A percentile compares a stretch with the other conserved stretches of the same genome.
Conservation (phyloP, 2,113 vertebrate genomes). For the Cottus gobio region DNA sequence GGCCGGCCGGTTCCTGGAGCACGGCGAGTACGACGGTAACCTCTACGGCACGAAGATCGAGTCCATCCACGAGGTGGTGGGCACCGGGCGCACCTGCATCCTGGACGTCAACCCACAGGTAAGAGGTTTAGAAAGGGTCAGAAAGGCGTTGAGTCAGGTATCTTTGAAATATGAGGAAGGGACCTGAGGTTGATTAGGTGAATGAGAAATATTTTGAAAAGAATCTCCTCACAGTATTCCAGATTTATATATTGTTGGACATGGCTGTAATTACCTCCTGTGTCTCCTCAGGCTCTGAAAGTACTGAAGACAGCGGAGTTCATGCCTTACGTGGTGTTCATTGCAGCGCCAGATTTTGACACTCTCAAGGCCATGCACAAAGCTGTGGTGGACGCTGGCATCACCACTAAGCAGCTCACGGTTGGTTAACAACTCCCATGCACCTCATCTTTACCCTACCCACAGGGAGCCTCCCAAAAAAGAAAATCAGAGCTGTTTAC, state of each 20-base stretch:
- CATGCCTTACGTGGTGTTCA: constrained; percentile 98
- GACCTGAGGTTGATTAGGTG: not conserved
- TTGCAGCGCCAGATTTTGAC: constrained; percentile 94
- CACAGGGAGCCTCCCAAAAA: not conserved
- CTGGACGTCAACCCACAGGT: constrained; percentile 99
- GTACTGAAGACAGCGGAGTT: constrained; percentile 95
- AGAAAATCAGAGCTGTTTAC: too few relatives aligned
- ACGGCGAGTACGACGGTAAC: constrained; percentile 98
- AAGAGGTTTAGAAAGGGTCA: not conserved
- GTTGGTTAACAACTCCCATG: constrained; percentile 77
- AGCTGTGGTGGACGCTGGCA: constrained; percentile 95
- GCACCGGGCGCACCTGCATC: constrained; percentile 93
- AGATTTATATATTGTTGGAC: not conserved
- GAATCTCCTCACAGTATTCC: not conserved
- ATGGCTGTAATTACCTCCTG: not conserved
- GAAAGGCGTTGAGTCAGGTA: not conserved
- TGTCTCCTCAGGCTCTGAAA: constrained; percentile 90
- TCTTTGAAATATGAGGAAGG: not conserved
- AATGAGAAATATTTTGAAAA: not conserved
- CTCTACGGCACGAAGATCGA: constrained; percentile 98
- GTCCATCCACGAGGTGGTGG: constrained; percentile 95
- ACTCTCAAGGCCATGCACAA: constrained; percentile 95
- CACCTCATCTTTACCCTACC: not conserved
- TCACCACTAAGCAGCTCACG: constrained; percentile 95
- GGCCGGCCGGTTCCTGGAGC: constrained; percentile 93